Base-by-base conservation (phyloP, 2,797 vertebrate species). In the Enteromius viviparus region DNA sequence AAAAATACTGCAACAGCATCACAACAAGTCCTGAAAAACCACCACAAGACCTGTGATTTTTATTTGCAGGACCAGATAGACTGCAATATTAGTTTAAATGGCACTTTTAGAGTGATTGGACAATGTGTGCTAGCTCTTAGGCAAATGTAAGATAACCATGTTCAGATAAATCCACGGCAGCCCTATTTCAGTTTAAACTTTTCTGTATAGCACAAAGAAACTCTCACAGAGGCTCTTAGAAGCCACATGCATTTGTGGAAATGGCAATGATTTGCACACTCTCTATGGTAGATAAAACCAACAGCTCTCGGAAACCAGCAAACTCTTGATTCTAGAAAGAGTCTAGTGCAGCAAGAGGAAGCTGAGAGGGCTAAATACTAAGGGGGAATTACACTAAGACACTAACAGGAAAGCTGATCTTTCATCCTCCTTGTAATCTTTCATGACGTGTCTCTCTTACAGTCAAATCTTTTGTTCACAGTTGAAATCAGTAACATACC, bases 351-450 rank as follows among this genome's bases (percentile, higher is more conserved):
- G 21, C 58, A 32, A 68, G 29, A 49, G 40, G 66, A 71, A 72
- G 66, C 23, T 17, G 40, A 72, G 37, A 72, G 65, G 21, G n/a
- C 21, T 77, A 77, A 47, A 64, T 64, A 45, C 26, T 26, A 26
- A 26, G 0, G 64, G 15, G 69, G 76, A 37, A 62, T 71, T 84
- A 78, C 53, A 37, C 53, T 78, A 78, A 83, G 65, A 68, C 64
- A 26, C 55, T 76, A 58, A 70, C 62, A 76, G 40, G 64, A 76
- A 76, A 42, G 45, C 72, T 62, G 71, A 85, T 77, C 78, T 76
- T 49, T 53, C 72, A 79, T 71, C 76, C 71, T 70, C 42, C 84
- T 85, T 40, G 19, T 15, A 5, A 45, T 80, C 62, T 19, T 49
- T 19, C 42, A 6, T 85, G 71, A 64, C 64, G 62, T 70, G 17